Conservation (phyloP, 2,797 vertebrate species). For the Spinibarbus caldwelli region DNA sequence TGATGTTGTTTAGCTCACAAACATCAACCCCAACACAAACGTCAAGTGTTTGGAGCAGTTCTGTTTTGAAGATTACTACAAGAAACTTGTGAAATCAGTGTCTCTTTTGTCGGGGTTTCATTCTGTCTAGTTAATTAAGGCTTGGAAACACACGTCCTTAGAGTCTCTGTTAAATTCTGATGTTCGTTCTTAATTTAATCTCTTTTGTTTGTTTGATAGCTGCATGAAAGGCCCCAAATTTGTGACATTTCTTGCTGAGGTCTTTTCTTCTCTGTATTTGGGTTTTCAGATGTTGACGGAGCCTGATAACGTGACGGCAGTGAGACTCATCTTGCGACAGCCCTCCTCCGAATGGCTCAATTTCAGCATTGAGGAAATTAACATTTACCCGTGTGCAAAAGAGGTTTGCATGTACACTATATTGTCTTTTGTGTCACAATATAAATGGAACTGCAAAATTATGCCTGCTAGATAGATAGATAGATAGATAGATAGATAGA, state of each 20-base stretch:
- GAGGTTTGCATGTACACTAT: conserved; percentile 73
- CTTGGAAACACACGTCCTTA: neutral
- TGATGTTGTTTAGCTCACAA: conserved; percentile 14
- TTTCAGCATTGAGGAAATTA: conserved; percentile 89
- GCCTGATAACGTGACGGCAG: conserved; percentile 79
- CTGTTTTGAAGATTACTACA: neutral
- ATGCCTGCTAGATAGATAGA: neutral
- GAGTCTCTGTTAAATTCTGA: neutral
- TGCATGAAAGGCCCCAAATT: conserved; percentile 11
- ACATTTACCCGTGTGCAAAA: conserved; percentile 77
- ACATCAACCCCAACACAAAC: neutral
- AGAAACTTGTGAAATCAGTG: neutral
- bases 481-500: too few relatives aligned
- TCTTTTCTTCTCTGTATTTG: conserved; percentile 18
- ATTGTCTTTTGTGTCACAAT: neutral
- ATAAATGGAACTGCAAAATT: neutral
- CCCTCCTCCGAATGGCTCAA: conserved; percentile 90
- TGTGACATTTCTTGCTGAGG: conserved; percentile 7
- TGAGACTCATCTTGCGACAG: conserved; percentile 90
- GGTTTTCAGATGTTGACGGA: conserved; percentile 86
- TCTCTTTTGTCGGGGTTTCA: neutral
- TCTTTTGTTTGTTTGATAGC: conserved; percentile 1
- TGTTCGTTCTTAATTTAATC: neutral
- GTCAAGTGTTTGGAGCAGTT: neutral
- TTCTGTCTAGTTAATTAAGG: conserved; percentile 16